Conservation (phyloP, 2,113 vertebrate genomes). For the Oncorhynchus masou region DNA sequence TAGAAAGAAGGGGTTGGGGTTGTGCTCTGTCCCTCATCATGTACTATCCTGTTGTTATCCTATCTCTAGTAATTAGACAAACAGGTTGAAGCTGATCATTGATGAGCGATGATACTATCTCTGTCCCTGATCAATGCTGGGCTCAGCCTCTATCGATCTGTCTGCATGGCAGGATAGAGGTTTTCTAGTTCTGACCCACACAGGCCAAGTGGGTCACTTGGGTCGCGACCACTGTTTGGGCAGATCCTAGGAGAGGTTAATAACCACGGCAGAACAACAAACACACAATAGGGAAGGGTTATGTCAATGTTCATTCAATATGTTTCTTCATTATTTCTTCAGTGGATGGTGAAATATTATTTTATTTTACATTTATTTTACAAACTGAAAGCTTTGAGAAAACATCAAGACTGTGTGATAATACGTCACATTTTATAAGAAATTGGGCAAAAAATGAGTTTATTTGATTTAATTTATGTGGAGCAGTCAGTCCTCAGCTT, state of each 20-base stretch:
- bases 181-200: conserved; percentile 45
- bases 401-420: too few relatives aligned
- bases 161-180: conserved; percentile 46
- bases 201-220: conserved; percentile 35
- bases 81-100: conserved; percentile 34
- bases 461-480: too few relatives aligned
- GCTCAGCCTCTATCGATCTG: conserved; percentile 56
- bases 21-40: neutral
- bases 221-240: conserved; percentile 55
- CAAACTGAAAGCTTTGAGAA: too few relatives aligned
- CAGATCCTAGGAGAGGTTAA: conserved; percentile 56
- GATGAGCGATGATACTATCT: conserved; percentile 42
- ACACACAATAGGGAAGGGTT: conserved; percentile 15
- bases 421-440: too few relatives aligned
- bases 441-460: too few relatives aligned
- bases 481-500: too few relatives aligned
- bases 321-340: neutral
- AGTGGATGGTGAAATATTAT: too few relatives aligned
- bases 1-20: neutral
- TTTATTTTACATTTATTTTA: too few relatives aligned
- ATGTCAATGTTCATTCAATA: neutral
- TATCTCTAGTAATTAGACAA: conserved; percentile 33
- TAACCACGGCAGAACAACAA: conserved; percentile 39
- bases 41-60: conserved; percentile 16
- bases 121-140: conserved; percentile 57